Evolutionary conservation across 1,140 invertebrate genomes (phyloP), one percentile per base, ranked within the genome.

Genomic region (Drosophila insularis): DNA sequence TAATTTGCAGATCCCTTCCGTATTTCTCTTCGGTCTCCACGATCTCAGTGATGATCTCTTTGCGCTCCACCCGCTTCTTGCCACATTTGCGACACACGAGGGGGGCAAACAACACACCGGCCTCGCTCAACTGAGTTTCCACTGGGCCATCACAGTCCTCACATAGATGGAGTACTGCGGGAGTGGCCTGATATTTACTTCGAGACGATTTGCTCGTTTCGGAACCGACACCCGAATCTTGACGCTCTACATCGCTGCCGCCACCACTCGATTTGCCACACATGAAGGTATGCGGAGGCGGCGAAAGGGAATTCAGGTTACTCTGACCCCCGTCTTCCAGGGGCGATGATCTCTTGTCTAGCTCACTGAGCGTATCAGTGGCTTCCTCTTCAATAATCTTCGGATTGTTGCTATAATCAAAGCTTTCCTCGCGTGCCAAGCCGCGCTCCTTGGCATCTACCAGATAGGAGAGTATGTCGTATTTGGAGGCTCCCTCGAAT

Each of bases 11-110:
- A 93, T 99, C 98, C 74, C 97, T 93, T 1, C 97, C 97, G 90
- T 99, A 99, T 90, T 98, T 99, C 77, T 98, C 95, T 93, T 99
- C 98, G 1, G 98, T 99, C 92, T 99, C 98, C 2, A 98, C 96
- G 70, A 99, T 98, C 93, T 99, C 98, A 1, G 96, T 96, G 56
- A 99, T 97, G 17, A 98, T 98, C 93, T 99, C 97, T 87, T 98
- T 97, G 39, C 98, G 94, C 90, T 99, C 97, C 0, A 95, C 94
- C 64, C 97, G 93, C 89, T 96, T 96, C 84, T 97, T 97, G 50
- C 95, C 93, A 91, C 98, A 99, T 89, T 97, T 97, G 68, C 96
- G 93, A 92, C 98, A 98, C 6, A 98, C 95, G 61, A 97, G 92
- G 1, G 96, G 95, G n/a, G 95, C 94, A 78, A 95, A 96, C 80